A percentile compares a stretch with the other conserved stretches of the same genome.
These are phyloP conservation scores for Cyanocitta stelleri DNA, from an alignment of 2,113 vertebrate species.

Conservation along the genomic window DNA sequence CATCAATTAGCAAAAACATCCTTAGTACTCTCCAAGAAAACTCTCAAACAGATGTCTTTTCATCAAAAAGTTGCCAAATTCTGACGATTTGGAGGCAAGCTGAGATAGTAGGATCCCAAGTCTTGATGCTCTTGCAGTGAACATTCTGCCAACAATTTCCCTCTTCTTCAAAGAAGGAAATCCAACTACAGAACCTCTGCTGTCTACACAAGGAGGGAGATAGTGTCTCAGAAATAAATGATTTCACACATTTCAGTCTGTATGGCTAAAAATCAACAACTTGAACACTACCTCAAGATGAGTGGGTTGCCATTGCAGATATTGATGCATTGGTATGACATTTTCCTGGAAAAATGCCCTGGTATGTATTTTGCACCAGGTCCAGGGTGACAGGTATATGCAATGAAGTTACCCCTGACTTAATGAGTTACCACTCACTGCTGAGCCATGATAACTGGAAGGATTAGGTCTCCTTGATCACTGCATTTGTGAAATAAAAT, in stretches of 20 bases:
- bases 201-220: not conserved
- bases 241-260: not conserved
- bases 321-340: rapidly evolving
- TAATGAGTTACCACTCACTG: not conserved
- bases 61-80: not conserved
- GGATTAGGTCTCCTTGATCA: not conserved
- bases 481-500: constrained; percentile 13
- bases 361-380: not conserved
- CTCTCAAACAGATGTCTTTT: not conserved
- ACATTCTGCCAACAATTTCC: not conserved
- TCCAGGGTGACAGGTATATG: not conserved
- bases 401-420: not conserved
- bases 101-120: not conserved
- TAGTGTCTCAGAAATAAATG: not conserved
- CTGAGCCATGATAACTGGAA: not conserved
- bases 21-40: not conserved
- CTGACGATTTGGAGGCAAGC: not conserved
- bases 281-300: not conserved
- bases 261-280: not conserved
- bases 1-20: not conserved
- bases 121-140: not conserved
- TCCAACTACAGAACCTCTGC: not conserved
- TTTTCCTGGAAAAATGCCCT: not conserved
- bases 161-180: not conserved
- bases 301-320: rapidly evolving